These are phyloP conservation scores for Hippocampus guttulatus DNA, from an alignment of 2,113 vertebrate genomes.

Conservation along the genomic window DNA sequence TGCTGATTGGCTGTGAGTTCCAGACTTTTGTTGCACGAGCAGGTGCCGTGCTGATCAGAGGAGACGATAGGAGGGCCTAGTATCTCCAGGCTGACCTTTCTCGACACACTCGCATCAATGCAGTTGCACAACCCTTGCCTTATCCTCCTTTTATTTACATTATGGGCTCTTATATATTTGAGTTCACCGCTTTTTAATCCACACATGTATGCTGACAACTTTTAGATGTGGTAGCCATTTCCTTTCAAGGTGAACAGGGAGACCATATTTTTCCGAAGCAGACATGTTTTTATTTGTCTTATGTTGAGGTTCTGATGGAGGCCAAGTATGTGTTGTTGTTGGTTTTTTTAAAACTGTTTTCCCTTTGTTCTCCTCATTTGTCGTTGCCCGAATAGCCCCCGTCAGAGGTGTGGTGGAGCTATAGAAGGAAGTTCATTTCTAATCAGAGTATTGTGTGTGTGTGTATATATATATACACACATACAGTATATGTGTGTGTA, in stretches of 20 bases:
- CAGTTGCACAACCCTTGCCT: slow-evolving; percentile 37
- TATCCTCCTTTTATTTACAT: slow-evolving; percentile 49
- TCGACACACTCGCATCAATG: slow-evolving; percentile 58
- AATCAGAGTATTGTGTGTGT: slow-evolving; percentile 6
- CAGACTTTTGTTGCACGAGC: slow-evolving; percentile 63
- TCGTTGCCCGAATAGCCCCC: slow-evolving; percentile 18
- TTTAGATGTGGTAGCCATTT: slow-evolving; percentile 14
- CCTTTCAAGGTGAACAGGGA: slow-evolving; percentile 27
- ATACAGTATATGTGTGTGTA: too few species aligned
- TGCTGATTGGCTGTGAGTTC: slow-evolving; percentile 96
- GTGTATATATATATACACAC: too few species aligned
- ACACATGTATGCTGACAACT: neutral
- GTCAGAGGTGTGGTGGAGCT: slow-evolving; percentile 15
- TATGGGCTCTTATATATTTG: slow-evolving; percentile 17
- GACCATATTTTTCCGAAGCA: slow-evolving; percentile 21
- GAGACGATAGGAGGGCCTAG: slow-evolving; percentile 61
- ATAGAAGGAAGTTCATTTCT: slow-evolving; percentile 27
- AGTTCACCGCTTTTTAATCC: slow-evolving; percentile 39
- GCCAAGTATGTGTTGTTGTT: slow-evolving; percentile 33
- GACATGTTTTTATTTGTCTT: slow-evolving; percentile 15
- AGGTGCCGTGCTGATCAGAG: slow-evolving; percentile 63
- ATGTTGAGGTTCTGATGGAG: slow-evolving; percentile 2
- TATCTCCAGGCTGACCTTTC: slow-evolving; percentile 72
- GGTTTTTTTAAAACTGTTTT: slow-evolving; percentile 23
- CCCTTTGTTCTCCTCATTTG: slow-evolving; percentile 13